Conservation (phyloP, 2,888 invertebrate species). For the Brachyopa scutellaris region DNA sequence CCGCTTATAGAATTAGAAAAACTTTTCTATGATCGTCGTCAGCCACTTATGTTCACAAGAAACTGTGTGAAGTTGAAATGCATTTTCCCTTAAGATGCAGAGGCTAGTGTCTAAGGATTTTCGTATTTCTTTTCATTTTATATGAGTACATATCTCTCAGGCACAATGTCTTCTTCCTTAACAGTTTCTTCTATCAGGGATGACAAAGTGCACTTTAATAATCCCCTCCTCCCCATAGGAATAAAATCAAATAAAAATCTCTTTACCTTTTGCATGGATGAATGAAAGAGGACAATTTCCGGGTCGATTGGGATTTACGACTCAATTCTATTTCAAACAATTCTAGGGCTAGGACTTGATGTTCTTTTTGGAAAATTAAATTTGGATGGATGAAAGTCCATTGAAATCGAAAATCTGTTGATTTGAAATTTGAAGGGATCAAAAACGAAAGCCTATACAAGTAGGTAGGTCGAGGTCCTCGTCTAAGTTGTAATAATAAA, state of each 20-base stretch:
- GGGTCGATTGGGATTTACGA: slow-evolving; percentile 29
- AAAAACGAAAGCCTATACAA: too few species aligned
- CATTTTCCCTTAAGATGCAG: slow-evolving; percentile 33
- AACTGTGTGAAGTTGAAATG: slow-evolving; percentile 43
- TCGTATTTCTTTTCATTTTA: too few species aligned
- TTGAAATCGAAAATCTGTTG: too few species aligned
- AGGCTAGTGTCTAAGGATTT: slow-evolving; percentile 1
- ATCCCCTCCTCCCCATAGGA: slow-evolving; percentile 28
- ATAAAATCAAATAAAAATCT: slow-evolving; percentile 47
- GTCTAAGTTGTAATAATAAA: too few species aligned
- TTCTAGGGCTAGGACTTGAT: too few species aligned
- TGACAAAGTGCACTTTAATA: slow-evolving; percentile 54
- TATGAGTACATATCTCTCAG: too few species aligned
- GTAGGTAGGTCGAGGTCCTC: too few species aligned
- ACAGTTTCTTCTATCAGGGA: too few species aligned
- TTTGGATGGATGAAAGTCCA: too few species aligned
- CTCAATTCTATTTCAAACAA: not conserved
- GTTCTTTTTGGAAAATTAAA: too few species aligned
- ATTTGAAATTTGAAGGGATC: too few species aligned
- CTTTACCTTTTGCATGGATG: slow-evolving; percentile 33
- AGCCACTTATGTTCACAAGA: slow-evolving; percentile 2
- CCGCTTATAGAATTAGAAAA: not conserved
- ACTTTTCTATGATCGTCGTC: not conserved
- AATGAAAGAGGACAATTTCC: slow-evolving; percentile 23
- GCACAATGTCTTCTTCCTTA: slow-evolving; percentile 23